Evolutionary conservation across 2,888 invertebrate species (phyloP), one percentile per base, ranked within the genome.

Genomic region (Trichopoda pennipes): DNA sequence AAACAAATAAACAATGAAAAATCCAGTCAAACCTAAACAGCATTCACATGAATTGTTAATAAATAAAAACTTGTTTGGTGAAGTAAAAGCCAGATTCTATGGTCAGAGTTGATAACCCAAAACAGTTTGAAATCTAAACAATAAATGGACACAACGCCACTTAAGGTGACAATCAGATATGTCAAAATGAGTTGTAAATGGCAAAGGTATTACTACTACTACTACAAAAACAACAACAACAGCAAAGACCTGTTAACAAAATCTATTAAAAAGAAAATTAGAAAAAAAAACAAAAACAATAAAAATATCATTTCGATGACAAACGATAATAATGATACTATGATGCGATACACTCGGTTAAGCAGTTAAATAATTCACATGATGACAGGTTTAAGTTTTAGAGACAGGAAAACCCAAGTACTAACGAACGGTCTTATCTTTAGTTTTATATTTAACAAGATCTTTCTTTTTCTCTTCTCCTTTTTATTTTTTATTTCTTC

Each of bases 141-240:
- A 79, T 79, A 72, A 75, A 74, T 61, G 72, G 80, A 80, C 73
- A 80, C 80, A 80, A 77, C 74, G 83, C 74, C 80, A 83, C 80
- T 80, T 84, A 84, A 85, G 85, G 85, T 85, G 85, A 85, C 85
- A 85, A 84, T 85, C 85, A 81, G 82, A 84, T 85, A 85, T 81
- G 84, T 83, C 85, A 81, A 73, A 79, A 82, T 79, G 79, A 82
- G 82, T 82, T 82, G 82, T 82, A 82, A 79, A 79, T 79, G 79
- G 82, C 79, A 82, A 66, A 61, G 77, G 68, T 38, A 12, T 12
- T 38, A 12, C 38, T 35, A 10, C 10, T 35, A 35, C 72, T 69
- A 68, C 81, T 76, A 55, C 28, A 7, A 63, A 38, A 38, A 78
- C 42, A 35, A 47, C 28, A 55, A 42, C 8, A 68, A 51, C 61